Percentiles rank a stretch among this genome's conserved stretches.
phyloP scores from a whole-genome alignment of 2,888 invertebrate genomes.

The Sabatieria punctata region DNA sequence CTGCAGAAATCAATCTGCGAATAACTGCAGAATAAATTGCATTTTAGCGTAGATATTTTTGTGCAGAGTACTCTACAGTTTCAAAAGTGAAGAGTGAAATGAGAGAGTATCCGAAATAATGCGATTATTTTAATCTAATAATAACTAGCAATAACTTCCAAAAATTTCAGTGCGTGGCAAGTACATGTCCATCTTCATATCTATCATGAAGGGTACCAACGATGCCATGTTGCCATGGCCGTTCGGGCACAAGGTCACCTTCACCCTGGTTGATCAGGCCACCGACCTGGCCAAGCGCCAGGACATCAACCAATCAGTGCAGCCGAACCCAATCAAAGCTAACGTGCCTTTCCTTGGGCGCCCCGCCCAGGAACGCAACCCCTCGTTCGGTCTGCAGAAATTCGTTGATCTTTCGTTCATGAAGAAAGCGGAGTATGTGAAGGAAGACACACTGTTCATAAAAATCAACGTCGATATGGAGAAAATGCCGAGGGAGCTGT shows the following conservation, averaged over 20 bases:
- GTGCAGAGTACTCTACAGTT: no score
- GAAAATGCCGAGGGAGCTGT: no score
- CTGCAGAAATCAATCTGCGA: no score
- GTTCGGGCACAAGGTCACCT: slow-evolving; percentile 57
- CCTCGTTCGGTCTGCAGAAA: slow-evolving; percentile 81
- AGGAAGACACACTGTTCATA: slow-evolving; percentile 74
- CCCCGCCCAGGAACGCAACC: slow-evolving; percentile 65
- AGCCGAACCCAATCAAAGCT: background rate
- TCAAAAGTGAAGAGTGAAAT: no score
- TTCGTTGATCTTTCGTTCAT: slow-evolving; percentile 81
- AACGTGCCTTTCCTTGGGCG: slow-evolving; percentile 10
- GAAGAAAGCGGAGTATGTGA: slow-evolving; percentile 69
- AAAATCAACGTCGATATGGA: slow-evolving; percentile 78
- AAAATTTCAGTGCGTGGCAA: background rate
- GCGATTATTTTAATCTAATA: no score
- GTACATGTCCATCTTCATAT: background rate
- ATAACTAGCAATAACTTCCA: no score
- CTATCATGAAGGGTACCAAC: background rate
- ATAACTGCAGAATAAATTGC: no score
- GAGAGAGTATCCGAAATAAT: no score
- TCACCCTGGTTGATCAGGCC: background rate
- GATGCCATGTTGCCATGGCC: slow-evolving; percentile 79
- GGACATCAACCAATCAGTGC: background rate
- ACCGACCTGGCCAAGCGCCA: background rate
- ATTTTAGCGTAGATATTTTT: no score